Evolutionary conservation across 2,113 vertebrate species (phyloP).

Genomic region (Semnopithecus entellus): DNA sequence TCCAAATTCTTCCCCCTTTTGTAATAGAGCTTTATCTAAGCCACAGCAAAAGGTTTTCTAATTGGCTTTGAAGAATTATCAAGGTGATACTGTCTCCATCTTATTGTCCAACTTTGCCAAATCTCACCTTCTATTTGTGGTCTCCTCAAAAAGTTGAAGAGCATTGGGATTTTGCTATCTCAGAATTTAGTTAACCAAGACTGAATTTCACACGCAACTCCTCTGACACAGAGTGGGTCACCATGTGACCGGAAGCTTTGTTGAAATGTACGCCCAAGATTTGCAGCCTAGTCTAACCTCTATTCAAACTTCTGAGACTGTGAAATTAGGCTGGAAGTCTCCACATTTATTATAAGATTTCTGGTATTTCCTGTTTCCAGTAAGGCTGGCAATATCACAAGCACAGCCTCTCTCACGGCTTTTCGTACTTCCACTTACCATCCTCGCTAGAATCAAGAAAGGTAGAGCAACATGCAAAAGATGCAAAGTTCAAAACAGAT

Average conservation of each 20-base stretch:
- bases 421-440: slow-evolving; percentile 54
- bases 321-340: slow-evolving; percentile 69
- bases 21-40: slow-evolving; percentile 6
- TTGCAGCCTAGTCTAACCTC: slow-evolving; percentile 47
- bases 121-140: neutral
- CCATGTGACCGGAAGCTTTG: slow-evolving; percentile 54
- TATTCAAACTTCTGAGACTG: slow-evolving; percentile 67
- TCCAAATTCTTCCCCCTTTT: neutral
- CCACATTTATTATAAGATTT: slow-evolving; percentile 66
- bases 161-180: neutral
- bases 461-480: neutral
- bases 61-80: neutral
- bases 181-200: slow-evolving; percentile 33
- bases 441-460: neutral
- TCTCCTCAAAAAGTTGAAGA: slow-evolving; percentile 29
- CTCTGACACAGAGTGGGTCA: slow-evolving; percentile 37
- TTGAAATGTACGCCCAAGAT: slow-evolving; percentile 56
- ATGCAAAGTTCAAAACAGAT: neutral
- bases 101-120: neutral
- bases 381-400: slow-evolving; percentile 13
- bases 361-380: slow-evolving; percentile 75
- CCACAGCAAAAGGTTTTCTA: slow-evolving; percentile 19
- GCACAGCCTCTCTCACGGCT: slow-evolving; percentile 1
- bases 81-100: slow-evolving; percentile 15
- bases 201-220: slow-evolving; percentile 38